Base-by-base conservation (phyloP, 37 sponge, comb jelly and placozoan species). In the Chondrosia reniformis region DNA sequence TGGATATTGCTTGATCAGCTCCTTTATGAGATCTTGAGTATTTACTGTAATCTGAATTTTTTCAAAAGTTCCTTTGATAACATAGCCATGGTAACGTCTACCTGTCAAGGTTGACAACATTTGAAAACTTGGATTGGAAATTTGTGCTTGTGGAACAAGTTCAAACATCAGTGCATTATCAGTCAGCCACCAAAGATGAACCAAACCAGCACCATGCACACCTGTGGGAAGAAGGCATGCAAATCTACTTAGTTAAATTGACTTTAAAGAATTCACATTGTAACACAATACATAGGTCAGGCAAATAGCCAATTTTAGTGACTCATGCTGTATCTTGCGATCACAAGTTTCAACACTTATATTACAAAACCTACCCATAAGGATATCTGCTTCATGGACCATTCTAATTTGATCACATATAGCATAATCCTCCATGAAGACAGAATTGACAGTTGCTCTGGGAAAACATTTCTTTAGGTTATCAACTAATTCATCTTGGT, bases 131-230 rank as follows among this genome's bases (percentile, higher is more conserved):
- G 91, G 91, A 38, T 86, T 91, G 0, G 42, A 37, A 1, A 44
- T 15, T 42, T 80, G 63, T 22, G 59, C 74, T 0, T 46, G 13
- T 3, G 91, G 91, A 4, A 76, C 81, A 52, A 91, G 74, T 33
- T 91, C 91, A 69, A 86, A 71, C 19, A 81, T n/a, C 12, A 86
- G 32, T 15, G 91, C 80, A 38, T 76, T 34, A 42, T 91, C 84
- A 24, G 64, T 43, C 30, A 86, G 34, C 91, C 91, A 91, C 91
- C 91, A 91, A 0, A 80, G 46, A 57, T 91, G 91, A 0, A 91
- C 81, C 31, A 91, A 45, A 1, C 91, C 91, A 1, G 91, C 91
- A 10, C 91, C 91, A 65, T 91, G 91, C 0, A 91, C 88, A 0
- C 84, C 91, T n/a, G n/a, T n/a, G n/a, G n/a, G n/a, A n/a, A n/a